Base-by-base conservation (phyloP, 1,140 invertebrate genomes). In the Acromyrmex echinatior region DNA sequence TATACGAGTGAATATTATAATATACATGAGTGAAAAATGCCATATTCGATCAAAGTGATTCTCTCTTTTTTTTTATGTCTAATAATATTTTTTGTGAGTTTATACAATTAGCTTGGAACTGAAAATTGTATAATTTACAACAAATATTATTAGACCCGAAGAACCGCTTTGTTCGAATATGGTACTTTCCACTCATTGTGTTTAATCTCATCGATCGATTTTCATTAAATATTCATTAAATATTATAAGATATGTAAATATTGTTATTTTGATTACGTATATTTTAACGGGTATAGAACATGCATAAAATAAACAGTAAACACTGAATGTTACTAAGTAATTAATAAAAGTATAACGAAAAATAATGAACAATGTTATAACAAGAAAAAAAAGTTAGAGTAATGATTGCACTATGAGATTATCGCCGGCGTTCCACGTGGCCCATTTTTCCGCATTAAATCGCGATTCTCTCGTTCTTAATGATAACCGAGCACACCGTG, bases 401-500 rank as follows among this genome's bases (percentile, higher is more conserved):
- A 28, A 31, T 25, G 51, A 58, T 58, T 66, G 51, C 21, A 18
- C 35, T 39, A 39, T 35, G 21, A 74, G 51, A 82, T 82, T 74
- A 82, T 82, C 62, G 49, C 28, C 2, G 2, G 53, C 73, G 66
- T 60, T 18, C 3, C 25, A n/a, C 39, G 39, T 18, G 31, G 58
- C 18, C 39, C 70, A 84, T 74, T 84, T 84, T 84, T 82, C 28
- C 68, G 68, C 80, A 21, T 82, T 84, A 76, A 84, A 76, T 84
- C 80, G 70, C 80, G 66, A 45, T 84, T 82, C 56, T 74, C 68
- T 49, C 56, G 12, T 49, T 31, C 71, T 84, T 84, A 84, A 74
- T 49, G 70, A 76, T 84, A 71, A 81, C 31, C 79, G 63, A 45
- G 49, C 31, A 31, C 76, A 39, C 60, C 60, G 51, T 28, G 56